Base-by-base conservation (phyloP, 2,888 invertebrate genomes). In the Pyrrhia umbra region DNA sequence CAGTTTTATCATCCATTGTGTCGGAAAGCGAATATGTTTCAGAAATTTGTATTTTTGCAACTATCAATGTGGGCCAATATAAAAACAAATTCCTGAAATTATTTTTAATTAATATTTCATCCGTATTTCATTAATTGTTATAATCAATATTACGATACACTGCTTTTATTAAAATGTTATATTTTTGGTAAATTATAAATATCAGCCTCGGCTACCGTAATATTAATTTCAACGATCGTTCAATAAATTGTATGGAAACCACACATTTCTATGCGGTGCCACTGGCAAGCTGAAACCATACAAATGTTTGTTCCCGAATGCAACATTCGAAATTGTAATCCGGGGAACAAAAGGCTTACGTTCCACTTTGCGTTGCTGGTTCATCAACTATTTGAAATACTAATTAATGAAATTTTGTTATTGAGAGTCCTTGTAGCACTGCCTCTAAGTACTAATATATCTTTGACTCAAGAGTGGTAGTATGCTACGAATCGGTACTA, bases 311-410 rank as follows among this genome's bases (percentile, higher is more conserved):
- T 47, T 54, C 10, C 30, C 20, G 20, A 71, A 64, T 47, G 37
- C 47, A 39, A 46, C n/a, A 68, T 46, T 73, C 1, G 25, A 18
- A 58, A 57, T 40, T 43, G 37, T 39, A 42, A 66, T 52, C 25
- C 30, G 6, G 8, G 34, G 67, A 25, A 52, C 57, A 52, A 72
- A 68, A 72, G 55, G 34, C 39, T n/a, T 21, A 20, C 43, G 39
- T 45, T 25, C 23, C 13, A 18, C 18, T 39, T 20, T 21, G 10
- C n/a, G 20, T 21, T 23, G 2, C 43, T 37, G 23, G 21, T 61
- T 40, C 40, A 61, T 66, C 50, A 70, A 40, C 37, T 63, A 68
- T 42, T 62, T 47, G 30, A 49, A 55, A 49, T 34, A 15, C 23
- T 39, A 62, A 47, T 68, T 68, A 46, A 57, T 23, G 25, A 27